These are phyloP conservation scores for Probosciger aterrimus DNA, from an alignment of 2,113 vertebrate species.

Conservation along the genomic window DNA sequence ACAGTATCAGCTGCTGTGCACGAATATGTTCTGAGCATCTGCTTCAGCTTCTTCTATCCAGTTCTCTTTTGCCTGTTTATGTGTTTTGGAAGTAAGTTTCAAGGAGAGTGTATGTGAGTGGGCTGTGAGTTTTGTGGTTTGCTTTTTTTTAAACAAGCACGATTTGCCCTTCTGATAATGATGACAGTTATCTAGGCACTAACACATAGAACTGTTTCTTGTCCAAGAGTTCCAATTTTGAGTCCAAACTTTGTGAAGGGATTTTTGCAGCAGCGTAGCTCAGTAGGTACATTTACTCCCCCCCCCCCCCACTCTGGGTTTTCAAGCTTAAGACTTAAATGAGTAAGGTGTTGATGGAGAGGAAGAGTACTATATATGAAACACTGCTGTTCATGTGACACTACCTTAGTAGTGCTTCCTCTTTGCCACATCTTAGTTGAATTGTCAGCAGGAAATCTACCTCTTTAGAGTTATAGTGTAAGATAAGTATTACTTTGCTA, in stretches of 20 bases:
- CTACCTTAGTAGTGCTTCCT: neutral
- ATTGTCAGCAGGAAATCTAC: neutral
- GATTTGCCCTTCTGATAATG: neutral
- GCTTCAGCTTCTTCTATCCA: slow-evolving; percentile 92
- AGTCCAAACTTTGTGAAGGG: neutral
- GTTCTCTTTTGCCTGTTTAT: slow-evolving; percentile 93
- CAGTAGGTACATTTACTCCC: neutral
- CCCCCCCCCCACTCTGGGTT: too few relatives aligned
- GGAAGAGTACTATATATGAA: neutral
- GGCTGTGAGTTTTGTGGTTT: neutral
- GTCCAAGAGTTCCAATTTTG: neutral
- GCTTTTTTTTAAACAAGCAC: neutral
- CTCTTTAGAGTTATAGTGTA: neutral
- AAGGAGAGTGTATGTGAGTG: neutral
- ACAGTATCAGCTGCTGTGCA: slow-evolving; percentile 89
- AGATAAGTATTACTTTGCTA: neutral
- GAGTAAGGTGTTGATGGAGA: neutral
- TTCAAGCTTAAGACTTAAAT: neutral
- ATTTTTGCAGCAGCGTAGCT: neutral
- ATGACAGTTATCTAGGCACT: neutral
- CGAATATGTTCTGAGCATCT: slow-evolving; percentile 87
- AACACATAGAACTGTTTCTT: neutral
- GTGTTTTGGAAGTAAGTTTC: slow-evolving; percentile 91
- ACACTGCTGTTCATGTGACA: neutral
- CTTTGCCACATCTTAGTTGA: neutral